phyloP scores from a whole-genome alignment of 2,888 invertebrate species.

The Caradrina kadenii region DNA sequence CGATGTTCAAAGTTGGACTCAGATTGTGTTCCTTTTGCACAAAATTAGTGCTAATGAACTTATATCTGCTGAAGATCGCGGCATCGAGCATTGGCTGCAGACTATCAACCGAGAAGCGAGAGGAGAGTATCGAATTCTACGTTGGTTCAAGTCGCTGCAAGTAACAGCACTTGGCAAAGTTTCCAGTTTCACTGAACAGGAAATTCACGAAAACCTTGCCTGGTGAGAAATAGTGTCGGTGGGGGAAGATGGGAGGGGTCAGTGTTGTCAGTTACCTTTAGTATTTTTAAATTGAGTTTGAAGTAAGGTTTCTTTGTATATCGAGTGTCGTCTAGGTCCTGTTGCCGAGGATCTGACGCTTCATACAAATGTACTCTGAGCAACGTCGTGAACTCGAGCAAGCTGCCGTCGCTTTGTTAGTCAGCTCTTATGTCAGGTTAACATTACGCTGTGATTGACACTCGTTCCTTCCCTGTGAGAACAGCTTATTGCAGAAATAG shows the following conservation, averaged over 20 bases:
- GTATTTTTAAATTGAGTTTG: constrained; percentile 42
- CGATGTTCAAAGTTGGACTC: neutral
- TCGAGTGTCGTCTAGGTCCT: neutral
- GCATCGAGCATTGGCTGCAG: constrained; percentile 4
- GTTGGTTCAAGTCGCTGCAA: constrained; percentile 22
- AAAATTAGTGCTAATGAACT: constrained; percentile 20
- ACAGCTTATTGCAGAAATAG: neutral
- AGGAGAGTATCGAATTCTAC: constrained; percentile 26
- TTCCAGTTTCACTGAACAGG: constrained; percentile 44
- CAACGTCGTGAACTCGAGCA: too few relatives aligned
- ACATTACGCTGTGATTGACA: too few relatives aligned
- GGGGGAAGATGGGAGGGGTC: neutral
- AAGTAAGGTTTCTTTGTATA: constrained; percentile 23
- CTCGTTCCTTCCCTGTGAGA: neutral
- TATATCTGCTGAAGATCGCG: constrained; percentile 3
- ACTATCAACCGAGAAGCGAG: constrained; percentile 9
- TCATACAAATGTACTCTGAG: too few relatives aligned
- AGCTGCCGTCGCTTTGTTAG: neutral
- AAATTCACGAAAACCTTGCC: constrained; percentile 45
- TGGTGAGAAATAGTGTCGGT: constrained; percentile 24
- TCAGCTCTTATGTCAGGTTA: neutral
- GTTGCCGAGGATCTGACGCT: neutral
- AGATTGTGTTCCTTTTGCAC: neutral
- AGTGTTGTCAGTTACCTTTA: constrained; percentile 30
- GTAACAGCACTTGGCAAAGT: constrained; percentile 34